A percentile compares a stretch with the other conserved stretches of the same genome.
Conservation (phyloP, 1,140 invertebrate genomes). For the Caenorhabditis inopinata region DNA sequence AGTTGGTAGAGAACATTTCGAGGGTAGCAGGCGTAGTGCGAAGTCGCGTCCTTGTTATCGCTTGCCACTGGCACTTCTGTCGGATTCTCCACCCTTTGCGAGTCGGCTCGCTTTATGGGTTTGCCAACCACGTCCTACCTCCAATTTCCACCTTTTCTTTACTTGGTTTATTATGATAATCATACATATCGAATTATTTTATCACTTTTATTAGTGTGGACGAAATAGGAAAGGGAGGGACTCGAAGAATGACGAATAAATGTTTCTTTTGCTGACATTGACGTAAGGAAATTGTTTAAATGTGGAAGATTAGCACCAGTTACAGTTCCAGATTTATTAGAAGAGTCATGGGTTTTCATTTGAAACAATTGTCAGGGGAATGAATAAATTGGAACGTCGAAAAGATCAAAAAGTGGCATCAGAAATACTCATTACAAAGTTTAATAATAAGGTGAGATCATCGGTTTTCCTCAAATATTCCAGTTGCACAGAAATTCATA, state of each 20-base stretch:
- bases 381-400: neutral
- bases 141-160: neutral
- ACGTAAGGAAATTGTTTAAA: neutral
- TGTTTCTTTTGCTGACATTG: neutral
- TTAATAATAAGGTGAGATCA: neutral
- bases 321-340: constrained; percentile 32
- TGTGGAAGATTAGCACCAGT: neutral
- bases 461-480: neutral
- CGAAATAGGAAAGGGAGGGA: neutral
- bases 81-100: constrained; percentile 14
- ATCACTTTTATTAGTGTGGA: constrained; percentile 17
- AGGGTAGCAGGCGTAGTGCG: constrained; percentile 28
- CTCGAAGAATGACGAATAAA: constrained; percentile 9
- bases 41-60: constrained; percentile 18
- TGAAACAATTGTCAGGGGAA: neutral
- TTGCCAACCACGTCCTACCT: constrained; percentile 11
- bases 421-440: neutral
- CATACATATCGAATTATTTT: constrained; percentile 13
- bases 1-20: constrained; percentile 21
- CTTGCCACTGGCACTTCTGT: constrained; percentile 29
- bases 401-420: constrained; percentile 26
- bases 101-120: constrained; percentile 24
- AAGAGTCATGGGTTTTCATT: constrained; percentile 2
- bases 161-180: constrained; percentile 28
- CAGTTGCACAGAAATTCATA: constrained; percentile 10